These are phyloP conservation scores for Parapristionchus giblindavisi DNA, from an alignment of 2,888 invertebrate species.

Conservation along the genomic window DNA sequence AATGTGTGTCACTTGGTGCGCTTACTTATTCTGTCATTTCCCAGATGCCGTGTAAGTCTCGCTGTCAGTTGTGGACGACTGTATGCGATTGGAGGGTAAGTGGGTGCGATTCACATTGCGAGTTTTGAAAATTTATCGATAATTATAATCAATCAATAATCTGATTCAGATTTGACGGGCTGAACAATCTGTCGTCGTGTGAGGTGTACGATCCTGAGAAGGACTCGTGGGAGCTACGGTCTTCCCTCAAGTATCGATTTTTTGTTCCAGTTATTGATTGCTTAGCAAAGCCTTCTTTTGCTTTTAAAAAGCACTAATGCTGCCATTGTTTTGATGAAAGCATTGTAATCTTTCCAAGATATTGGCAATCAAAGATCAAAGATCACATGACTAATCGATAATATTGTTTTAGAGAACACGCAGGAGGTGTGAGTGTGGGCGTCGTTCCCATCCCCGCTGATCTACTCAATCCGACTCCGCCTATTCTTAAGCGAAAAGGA, in stretches of 20 bases:
- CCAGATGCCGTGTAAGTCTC: conserved; percentile 56
- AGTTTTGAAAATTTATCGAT: background rate
- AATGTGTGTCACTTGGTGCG: conserved; percentile 50
- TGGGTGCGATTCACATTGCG: background rate
- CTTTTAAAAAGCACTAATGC: too few relatives aligned
- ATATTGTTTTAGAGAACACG: conserved; percentile 82
- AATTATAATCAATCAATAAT: background rate
- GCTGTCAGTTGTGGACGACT: conserved; percentile 56
- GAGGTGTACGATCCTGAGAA: conserved; percentile 81
- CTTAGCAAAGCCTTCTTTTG: conserved; percentile 35
- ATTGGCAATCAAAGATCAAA: background rate
- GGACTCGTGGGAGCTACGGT: conserved; percentile 73
- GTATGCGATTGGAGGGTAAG: conserved; percentile 65
- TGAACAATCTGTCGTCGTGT: conserved; percentile 83
- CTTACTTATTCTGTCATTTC: conserved; percentile 38
- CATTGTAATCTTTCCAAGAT: background rate
- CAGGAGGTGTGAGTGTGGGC: conserved; percentile 88
- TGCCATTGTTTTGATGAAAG: conserved; percentile 40
- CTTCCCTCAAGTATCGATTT: conserved; percentile 40
- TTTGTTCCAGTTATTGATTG: conserved; percentile 12
- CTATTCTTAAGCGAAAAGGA: too few relatives aligned
- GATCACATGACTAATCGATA: conserved; percentile 67
- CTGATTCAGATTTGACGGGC: conserved; percentile 73
- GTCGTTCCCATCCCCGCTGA: conserved; percentile 76
- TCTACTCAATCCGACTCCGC: conserved; percentile 26